Evolutionary conservation across 2,888 invertebrate species (phyloP), one percentile per base, ranked within the genome.

Genomic region (Drosophila heteroneura): DNA sequence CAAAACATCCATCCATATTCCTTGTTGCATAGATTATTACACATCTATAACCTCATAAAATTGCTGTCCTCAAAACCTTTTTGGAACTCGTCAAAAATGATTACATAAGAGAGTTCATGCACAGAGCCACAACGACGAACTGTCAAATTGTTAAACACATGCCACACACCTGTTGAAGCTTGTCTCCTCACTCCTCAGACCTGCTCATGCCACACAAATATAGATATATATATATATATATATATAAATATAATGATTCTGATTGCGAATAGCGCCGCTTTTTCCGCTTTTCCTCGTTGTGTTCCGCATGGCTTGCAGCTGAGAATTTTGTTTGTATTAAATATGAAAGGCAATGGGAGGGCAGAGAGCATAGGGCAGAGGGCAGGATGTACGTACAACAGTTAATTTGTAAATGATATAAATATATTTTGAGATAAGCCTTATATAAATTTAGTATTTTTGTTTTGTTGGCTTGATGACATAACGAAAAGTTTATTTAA

Each of bases 291-390:
- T 30, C 12, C 44, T 53, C 41, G 51, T 75, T 51, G 53, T 32
- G 80, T 80, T 80, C 56, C 80, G 77, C 80, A 74, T 74, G 70
- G 79, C 19, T 62, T 61, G 35, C 61, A 56, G 53, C 54, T 70
- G 60, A 64, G 69, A 76, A 76, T 79, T 79, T 70, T 49, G 61
- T 69, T 73, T 44, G 59, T 39, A 69, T 39, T 33, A 58, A 67
- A 64, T 33, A 41, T 52, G 35, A 66, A 66, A 33, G 56, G 35
- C 47, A 61, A n/a, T 9, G 14, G 26, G 26, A 26, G 41, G 49
- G 37, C 14, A 16, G 6, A 2, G 32, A 35, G 26, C 10, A 30
- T 0, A n/a, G 57, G 37, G 28, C 28, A 28, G 28, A 7, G 28
- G 19, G 28, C 2, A 28, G 37, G 32, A 37, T 52, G 44, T n/a